Evolutionary conservation across 2,888 invertebrate species (phyloP), one percentile per base, ranked within the genome.

Genomic region (Chrysina gloriosa): DNA sequence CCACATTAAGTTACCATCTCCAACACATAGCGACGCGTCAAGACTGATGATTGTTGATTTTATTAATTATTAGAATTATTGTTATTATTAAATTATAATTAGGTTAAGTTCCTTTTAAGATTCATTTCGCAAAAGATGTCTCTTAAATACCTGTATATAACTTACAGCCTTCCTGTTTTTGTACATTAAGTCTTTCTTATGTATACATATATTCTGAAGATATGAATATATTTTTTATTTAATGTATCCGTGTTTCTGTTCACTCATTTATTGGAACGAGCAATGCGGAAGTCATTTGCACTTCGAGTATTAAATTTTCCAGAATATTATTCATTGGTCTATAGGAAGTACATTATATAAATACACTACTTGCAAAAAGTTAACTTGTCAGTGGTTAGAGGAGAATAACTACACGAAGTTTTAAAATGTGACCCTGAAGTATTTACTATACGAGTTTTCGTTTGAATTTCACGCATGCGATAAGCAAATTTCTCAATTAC

Each of bases 31-130:
- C 81, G 82, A 81, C 80, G 79, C 76, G 79, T 78, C 78, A 83
- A 83, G 83, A 83, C 83, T 83, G 83, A 83, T 81, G 80, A 80
- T 82, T 83, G 81, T 82, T 83, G 81, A 80, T 82, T 81, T 81
- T 81, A 79, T 78, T 80, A 79, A 76, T 79, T 75, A 76, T 79
- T 79, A 79, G 67, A 70, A 67, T 69, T 72, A 79, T 77, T 82
- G 77, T 82, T 80, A 81, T 72, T 82, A 79, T 82, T 83, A 83
- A 83, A 82, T 83, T 83, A 82, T 83, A 80, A 80, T 74, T 82
- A 82, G 81, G 71, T 78, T 82, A 81, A 81, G 82, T 81, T 81
- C 80, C 81, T 81, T 63, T 66, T 66, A 58, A 71, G 74, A 77
- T 71, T 73, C 69, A 69, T 67, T 54, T 27, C 19, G 27, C 25